Evolutionary conservation across 92 coral and sea anemone genomes (phyloP), one percentile per base, ranked within the genome.

Genomic region (Palythoa grandiflora): DNA sequence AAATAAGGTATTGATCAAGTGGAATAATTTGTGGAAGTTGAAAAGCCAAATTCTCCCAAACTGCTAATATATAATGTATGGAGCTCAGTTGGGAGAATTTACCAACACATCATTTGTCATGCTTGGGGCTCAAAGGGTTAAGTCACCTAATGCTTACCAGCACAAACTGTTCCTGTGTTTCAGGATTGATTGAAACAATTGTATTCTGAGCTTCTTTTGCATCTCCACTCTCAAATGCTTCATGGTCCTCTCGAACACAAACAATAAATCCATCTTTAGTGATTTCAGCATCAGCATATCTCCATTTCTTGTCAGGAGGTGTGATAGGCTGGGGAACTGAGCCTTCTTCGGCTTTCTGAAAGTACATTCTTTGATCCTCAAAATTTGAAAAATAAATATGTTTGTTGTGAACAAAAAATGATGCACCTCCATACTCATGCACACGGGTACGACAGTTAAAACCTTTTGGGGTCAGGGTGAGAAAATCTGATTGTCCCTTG

Each of bases 181-280:
- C 90, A 66, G 89, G 89, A 48, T 95, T 89, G 57, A 97, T 93
- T 17, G 98, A 93, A 17, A 95, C 96, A 73, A 97, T 86, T 14
- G 98, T 92, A 78, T 92, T 95, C 73, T 90, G 71, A 4, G 99
- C 97, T 86, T 97, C 98, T 35, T 73, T 63, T 37, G 94, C 96
- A 38, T 88, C 96, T 68, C 68, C 83, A 61, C 77, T 53, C 35
- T 85, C 73, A 20, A 95, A 71, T 73, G 88, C 94, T 12, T 94
- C 97, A 87, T 97, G 99, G 79, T 97, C 99, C 83, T 97, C 99
- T 14, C 97, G 91, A 6, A 97, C 97, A 90, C 99, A 97, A 17
- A 95, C 93, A 57, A 96, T 74, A 68, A 93, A 88, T 13, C 92
- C 90, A 70, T 80, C 63, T 35, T 81, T 83, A 14, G 89, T 57